A percentile compares a stretch with the other conserved stretches of the same genome.
Conservation (phyloP, 2,113 vertebrate species). For the Microtus richardsoni region DNA sequence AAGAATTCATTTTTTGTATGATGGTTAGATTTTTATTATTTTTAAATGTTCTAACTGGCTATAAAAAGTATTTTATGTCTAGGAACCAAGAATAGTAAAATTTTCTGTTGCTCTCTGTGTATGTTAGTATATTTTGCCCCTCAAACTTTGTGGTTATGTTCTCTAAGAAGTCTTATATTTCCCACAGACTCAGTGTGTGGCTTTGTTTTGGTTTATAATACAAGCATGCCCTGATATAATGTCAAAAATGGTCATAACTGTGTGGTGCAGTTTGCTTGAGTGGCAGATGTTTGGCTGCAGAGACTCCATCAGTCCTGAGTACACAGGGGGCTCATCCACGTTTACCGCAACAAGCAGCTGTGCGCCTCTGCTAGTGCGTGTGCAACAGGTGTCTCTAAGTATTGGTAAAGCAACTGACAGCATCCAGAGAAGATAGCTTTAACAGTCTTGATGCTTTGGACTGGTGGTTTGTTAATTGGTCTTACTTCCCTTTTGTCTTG, state of each 20-base stretch:
- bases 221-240: neutral
- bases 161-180: conserved; percentile 33
- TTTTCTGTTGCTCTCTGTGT: conserved; percentile 14
- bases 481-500: conserved; percentile 58
- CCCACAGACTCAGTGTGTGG: neutral
- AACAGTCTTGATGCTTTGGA: conserved; percentile 15
- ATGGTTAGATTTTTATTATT: conserved; percentile 28
- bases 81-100: conserved; percentile 11
- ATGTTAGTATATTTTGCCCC: neutral
- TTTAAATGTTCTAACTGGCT: neutral
- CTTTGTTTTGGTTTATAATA: conserved; percentile 51
- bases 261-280: neutral
- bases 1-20: neutral
- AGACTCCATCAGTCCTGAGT: neutral
- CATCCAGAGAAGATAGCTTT: neutral
- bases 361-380: neutral
- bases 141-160: neutral
- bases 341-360: neutral
- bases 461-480: conserved; percentile 28
- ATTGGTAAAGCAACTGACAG: neutral
- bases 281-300: neutral
- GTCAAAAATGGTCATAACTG: neutral
- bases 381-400: neutral
- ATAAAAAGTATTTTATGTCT: neutral
- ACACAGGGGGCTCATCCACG: fast-evolving